Evolutionary conservation across 2,797 vertebrate genomes (phyloP), one percentile per base, ranked within the genome.

Genomic region (Thunnus albacares): DNA sequence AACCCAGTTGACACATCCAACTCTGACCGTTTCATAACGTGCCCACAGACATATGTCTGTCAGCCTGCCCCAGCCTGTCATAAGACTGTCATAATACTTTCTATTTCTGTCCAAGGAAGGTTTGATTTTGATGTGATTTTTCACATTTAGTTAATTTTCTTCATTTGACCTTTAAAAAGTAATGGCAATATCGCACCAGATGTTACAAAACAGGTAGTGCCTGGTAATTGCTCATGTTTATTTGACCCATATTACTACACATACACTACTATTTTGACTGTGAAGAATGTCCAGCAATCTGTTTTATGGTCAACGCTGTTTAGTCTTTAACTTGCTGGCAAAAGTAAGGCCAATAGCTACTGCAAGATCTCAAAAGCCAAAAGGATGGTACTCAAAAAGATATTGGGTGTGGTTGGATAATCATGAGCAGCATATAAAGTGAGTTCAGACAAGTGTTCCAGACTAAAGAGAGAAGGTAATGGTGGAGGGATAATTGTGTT

Each of bases 71-170:
- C 59, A 38, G 75, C 47, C 78, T 77, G 81, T 87, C 90, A 89
- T 86, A 83, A 90, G 89, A 92, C 81, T 73, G 74, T 80, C 89
- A 86, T 66, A 80, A 87, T 10, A 35, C 64, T 62, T 85, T 83
- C 78, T 82, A 63, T 87, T 91, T 71, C 77, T 75, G 71, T 74
- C 61, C 56, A 35, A 51, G 47, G 26, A 66, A 35, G 62, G 51
- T 63, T 51, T 77, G 3, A 43, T 43, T 43, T 43, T 67, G 0
- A 66, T 64, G 26, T 3, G 4, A 79, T 41, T 52, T 79, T 43
- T 63, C 14, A 69, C 15, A 77, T 84, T 59, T 6, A 43, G 18
- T 56, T 30, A 3, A 66, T 61, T 61, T 64, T 61, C n/a, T 12
- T 64, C 12, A 43, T 28, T 33, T n/a, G 33, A 56, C 30, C 14